phyloP scores from a whole-genome alignment of 1,140 invertebrate genomes.

The Euschistus heros region DNA sequence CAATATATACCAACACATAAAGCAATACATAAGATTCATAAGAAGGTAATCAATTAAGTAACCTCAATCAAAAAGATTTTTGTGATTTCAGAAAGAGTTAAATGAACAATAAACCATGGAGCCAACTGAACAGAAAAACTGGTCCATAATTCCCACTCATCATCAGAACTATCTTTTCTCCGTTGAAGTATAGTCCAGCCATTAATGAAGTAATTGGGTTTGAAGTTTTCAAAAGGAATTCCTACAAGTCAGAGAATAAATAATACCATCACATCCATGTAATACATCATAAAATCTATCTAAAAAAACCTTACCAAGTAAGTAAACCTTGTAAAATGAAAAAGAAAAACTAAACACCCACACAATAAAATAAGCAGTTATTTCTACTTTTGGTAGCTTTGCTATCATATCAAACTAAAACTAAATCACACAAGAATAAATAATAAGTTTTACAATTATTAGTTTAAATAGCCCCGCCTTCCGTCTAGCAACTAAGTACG shows the following conservation, averaged over 20 bases:
- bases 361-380: constrained; percentile 3
- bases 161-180: constrained; percentile 30
- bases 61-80: constrained; percentile 22
- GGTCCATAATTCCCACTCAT: constrained; percentile 30
- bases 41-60: not conserved
- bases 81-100: constrained; percentile 21
- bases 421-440: too few species aligned
- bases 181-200: constrained; percentile 25
- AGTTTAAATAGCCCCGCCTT: too few species aligned
- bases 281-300: not conserved
- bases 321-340: constrained; percentile 16
- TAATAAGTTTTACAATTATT: too few species aligned
- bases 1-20: constrained; percentile 2
- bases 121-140: constrained; percentile 22
- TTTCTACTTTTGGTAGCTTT: constrained; percentile 11
- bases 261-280: not conserved
- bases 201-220: constrained; percentile 13
- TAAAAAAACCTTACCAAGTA: constrained; percentile 6
- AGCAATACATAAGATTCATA: not conserved
- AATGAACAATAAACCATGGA: constrained; percentile 30
- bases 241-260: not conserved
- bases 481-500: too few species aligned
- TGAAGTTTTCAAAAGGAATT: not conserved
- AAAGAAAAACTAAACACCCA: constrained; percentile 17
- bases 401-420: not conserved